Conservation (phyloP, 2,888 invertebrate genomes). For the Gerris lacustris region DNA sequence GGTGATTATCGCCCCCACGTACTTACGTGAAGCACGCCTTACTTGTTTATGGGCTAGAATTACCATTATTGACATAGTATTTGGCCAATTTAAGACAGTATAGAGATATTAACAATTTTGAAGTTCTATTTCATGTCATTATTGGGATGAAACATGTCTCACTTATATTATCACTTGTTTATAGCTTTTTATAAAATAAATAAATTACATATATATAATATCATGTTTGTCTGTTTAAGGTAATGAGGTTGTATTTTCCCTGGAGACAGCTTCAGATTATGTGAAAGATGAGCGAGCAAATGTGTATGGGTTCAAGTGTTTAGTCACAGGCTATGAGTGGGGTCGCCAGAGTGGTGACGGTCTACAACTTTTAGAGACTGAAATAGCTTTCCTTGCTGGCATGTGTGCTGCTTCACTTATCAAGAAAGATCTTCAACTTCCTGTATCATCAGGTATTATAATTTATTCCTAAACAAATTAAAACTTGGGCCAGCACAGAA, state of each 20-base stretch:
- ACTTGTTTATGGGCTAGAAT: too few relatives aligned
- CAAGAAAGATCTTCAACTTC: constrained; percentile 63
- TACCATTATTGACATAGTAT: too few relatives aligned
- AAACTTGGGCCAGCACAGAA: too few relatives aligned
- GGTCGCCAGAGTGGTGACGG: constrained; percentile 45
- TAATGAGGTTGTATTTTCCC: constrained; percentile 84
- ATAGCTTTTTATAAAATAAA: too few relatives aligned
- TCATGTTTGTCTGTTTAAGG: constrained; percentile 41
- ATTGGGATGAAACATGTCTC: too few relatives aligned
- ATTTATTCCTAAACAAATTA: constrained; percentile 16
- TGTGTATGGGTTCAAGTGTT: constrained; percentile 67
- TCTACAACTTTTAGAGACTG: constrained; percentile 70
- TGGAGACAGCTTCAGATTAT: constrained; percentile 93
- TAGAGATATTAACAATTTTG: too few relatives aligned
- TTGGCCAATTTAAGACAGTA: too few relatives aligned
- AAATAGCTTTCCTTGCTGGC: constrained; percentile 78
- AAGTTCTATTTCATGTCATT: too few relatives aligned
- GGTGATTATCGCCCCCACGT: too few relatives aligned
- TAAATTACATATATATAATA: too few relatives aligned
- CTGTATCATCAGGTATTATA: constrained; percentile 43
- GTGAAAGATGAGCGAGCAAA: constrained; percentile 75
- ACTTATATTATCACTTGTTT: too few relatives aligned
- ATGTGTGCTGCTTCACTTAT: constrained; percentile 83
- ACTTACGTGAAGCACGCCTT: too few relatives aligned
- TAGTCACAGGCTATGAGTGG: constrained; percentile 73